phyloP scores from a whole-genome alignment of 2,888 invertebrate species.

The Pherbina coryleti region DNA sequence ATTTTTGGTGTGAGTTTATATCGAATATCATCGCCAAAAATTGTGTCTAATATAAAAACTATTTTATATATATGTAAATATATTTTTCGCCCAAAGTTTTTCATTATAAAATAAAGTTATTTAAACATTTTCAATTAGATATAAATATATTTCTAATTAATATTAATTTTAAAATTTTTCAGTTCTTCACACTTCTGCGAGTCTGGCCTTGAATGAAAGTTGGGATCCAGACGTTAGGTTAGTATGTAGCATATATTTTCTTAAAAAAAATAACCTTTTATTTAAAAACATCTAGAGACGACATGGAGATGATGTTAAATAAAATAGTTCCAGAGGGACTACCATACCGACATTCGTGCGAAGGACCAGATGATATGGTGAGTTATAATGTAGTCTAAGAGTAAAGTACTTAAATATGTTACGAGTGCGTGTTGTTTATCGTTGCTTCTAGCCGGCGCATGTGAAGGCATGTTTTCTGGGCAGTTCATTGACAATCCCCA shows the following conservation, averaged over 20 bases:
- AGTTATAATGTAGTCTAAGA: constrained; percentile 54
- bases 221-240: constrained; percentile 95
- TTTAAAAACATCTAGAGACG: constrained; percentile 75
- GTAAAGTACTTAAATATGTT: not conserved
- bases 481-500: constrained; percentile 94
- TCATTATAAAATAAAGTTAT: no score
- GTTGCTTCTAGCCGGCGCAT: constrained; percentile 85
- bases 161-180: constrained; percentile 64
- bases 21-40: no score
- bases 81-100: no score
- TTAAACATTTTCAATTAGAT: no score
- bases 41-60: no score
- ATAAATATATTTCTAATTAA: not conserved
- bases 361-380: constrained; percentile 99
- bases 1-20: no score
- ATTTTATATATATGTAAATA: no score
- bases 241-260: constrained; percentile 42
- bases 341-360: constrained; percentile 95
- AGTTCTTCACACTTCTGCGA: constrained; percentile 98
- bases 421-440: not conserved
- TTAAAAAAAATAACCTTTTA: not conserved
- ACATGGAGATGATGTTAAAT: constrained; percentile 99
- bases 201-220: constrained; percentile 96
- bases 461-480: constrained; percentile 97
- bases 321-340: constrained; percentile 98